phyloP scores from a whole-genome alignment of 2,888 invertebrate genomes.

The Alviniconcha strummeri region DNA sequence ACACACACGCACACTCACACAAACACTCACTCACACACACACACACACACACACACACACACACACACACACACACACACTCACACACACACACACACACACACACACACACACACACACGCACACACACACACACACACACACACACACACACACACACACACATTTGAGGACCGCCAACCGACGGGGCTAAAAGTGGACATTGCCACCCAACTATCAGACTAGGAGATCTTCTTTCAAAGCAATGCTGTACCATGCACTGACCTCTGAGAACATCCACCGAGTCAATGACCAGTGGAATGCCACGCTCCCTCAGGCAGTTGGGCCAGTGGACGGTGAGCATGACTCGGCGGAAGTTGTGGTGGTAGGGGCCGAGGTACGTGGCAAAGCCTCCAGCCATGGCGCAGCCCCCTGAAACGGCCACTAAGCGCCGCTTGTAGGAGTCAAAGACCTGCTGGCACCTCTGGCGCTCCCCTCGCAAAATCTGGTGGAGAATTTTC shows the following conservation, averaged over 20 bases:
- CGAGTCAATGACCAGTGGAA: conserved; percentile 71
- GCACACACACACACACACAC: no score
- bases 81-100: no score
- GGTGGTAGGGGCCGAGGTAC: conserved; percentile 72
- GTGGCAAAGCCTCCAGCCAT: conserved; percentile 69
- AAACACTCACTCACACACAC: no score
- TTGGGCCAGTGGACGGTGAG: conserved; percentile 72
- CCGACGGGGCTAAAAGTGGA: no score
- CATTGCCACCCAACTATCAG: no score
- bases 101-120: no score
- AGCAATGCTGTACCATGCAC: neutral
- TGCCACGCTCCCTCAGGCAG: conserved; percentile 71
- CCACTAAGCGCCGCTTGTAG: conserved; percentile 58
- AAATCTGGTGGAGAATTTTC: conserved; percentile 45
- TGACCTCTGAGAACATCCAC: conserved; percentile 68
- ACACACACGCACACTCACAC: no score
- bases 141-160: no score
- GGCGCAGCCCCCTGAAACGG: conserved; percentile 69
- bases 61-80: no score
- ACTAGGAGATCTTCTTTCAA: no score
- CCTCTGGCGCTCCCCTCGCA: conserved; percentile 62
- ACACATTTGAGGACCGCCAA: no score
- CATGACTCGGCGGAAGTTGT: conserved; percentile 71
- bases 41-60: no score
- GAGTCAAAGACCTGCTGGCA: conserved; percentile 70